These are phyloP conservation scores for Blera fallax DNA, from an alignment of 2,888 invertebrate species.

Conservation along the genomic window DNA sequence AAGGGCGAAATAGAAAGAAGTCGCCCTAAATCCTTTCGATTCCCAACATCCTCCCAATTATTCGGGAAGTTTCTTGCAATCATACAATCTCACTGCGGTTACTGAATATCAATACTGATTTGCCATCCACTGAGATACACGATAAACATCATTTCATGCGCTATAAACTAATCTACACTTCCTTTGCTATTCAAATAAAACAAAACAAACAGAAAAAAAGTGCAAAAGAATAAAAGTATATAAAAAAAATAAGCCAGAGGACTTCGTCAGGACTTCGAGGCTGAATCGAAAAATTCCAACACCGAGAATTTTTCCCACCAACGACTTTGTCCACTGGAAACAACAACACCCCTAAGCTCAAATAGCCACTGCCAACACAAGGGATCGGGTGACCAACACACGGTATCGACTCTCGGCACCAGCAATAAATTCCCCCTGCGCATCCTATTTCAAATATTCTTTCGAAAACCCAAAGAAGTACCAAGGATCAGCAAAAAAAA, in stretches of 20 bases:
- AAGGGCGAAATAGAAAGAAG: too few relatives aligned
- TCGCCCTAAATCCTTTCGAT: too few relatives aligned
- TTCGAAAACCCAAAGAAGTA: slow-evolving; percentile 1
- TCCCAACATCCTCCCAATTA: too few relatives aligned
- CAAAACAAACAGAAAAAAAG: slow-evolving; percentile 1
- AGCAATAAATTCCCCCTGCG: slow-evolving; percentile 49
- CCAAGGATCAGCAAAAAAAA: slow-evolving; percentile 12
- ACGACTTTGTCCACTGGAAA: slow-evolving; percentile 33
- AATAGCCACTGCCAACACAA: slow-evolving; percentile 26
- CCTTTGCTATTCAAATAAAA: slow-evolving; percentile 19
- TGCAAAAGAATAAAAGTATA: neutral
- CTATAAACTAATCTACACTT: slow-evolving; percentile 48
- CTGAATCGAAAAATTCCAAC: slow-evolving; percentile 39
- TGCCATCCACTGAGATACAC: too few relatives aligned
- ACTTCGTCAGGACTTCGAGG: too few relatives aligned
- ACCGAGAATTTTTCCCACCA: slow-evolving; percentile 49
- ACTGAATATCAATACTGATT: too few relatives aligned
- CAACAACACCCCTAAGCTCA: slow-evolving; percentile 47
- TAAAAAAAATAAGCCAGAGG: slow-evolving; percentile 5
- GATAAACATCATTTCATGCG: neutral
- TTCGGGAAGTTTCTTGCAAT: too few relatives aligned
- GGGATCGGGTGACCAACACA: slow-evolving; percentile 41
- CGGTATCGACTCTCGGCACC: slow-evolving; percentile 24
- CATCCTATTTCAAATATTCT: slow-evolving; percentile 55
- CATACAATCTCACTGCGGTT: too few relatives aligned